phyloP scores from a whole-genome alignment of 2,797 vertebrate genomes.

The Champsocephalus gunnari region DNA sequence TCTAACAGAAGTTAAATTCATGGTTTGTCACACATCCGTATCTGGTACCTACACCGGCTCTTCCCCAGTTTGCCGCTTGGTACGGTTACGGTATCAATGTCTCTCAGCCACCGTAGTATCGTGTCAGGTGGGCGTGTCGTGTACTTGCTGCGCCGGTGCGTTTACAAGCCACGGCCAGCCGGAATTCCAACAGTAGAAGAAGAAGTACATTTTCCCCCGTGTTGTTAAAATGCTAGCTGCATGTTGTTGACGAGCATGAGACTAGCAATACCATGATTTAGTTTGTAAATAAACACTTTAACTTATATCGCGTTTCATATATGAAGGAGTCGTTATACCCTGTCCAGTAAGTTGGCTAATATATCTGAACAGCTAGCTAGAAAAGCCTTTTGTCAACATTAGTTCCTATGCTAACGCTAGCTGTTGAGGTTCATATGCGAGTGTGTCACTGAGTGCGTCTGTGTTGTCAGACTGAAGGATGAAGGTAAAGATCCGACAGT shows the following conservation, averaged over 20 bases:
- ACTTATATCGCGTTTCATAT: not conserved
- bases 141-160: too few relatives aligned
- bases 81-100: too few relatives aligned
- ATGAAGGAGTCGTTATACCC: not conserved
- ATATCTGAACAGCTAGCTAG: not conserved
- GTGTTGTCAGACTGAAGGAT: conserved; percentile 68
- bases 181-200: not conserved
- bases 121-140: too few relatives aligned
- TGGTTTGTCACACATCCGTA: too few relatives aligned
- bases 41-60: too few relatives aligned
- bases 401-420: conserved; percentile 31
- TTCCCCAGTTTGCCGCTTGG: too few relatives aligned
- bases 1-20: too few relatives aligned
- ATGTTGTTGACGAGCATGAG: not conserved
- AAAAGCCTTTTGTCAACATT: not conserved
- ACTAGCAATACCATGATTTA: not conserved
- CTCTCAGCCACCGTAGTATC: too few relatives aligned
- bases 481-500: conserved; percentile 93
- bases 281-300: not conserved
- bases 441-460: not conserved
- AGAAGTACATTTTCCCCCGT: not conserved
- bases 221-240: not conserved
- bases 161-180: too few relatives aligned
- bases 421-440: not conserved
- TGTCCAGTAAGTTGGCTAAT: not conserved